Base-by-base conservation (phyloP, 1,140 invertebrate genomes). In the Lordiphosa collinella region DNA sequence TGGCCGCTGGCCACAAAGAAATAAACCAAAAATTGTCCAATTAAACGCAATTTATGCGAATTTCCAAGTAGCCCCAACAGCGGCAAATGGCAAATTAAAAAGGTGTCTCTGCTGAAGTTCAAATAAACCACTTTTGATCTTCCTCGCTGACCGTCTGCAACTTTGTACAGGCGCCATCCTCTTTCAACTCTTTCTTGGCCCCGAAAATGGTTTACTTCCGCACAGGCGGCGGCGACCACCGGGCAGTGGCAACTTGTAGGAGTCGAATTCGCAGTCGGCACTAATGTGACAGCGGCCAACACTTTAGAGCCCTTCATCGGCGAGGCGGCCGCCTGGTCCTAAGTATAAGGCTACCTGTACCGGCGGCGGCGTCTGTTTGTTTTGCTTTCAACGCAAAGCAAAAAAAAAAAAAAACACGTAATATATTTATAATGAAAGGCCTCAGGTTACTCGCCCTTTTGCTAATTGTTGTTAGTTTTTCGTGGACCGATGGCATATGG, bases 31-130 rank as follows among this genome's bases (percentile, higher is more conserved):
- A 82, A 82, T 82, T 82, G 76, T 84, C 76, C 76, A 82, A 82
- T 82, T 82, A 82, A 82, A 82, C 72, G 76, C 76, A 84, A 82
- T 84, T 82, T 82, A 84, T 72, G 57, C 41, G 78, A 60, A 84
- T 82, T 82, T 84, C 76, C 76, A 72, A 78, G 76, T 76, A 84
- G 71, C 43, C 41, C 35, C 38, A 13, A 43, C 56, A 71, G 61
- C 76, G 70, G 70, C 76, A 63, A 75, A 46, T 49, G 62, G 38
- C 72, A 78, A 82, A 84, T 82, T 82, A 82, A 82, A 82, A 82
- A 82, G 76, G 76, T 82, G 76, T 84, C 76, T 84, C 56, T 73
- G 67, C 52, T 55, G 68, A 82, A 76, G 76, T 71, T 63, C 54
- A 60, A 57, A 75, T 82, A 76, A 82, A 79, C 37, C 67, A 48